These are phyloP conservation scores for Crocidura indochinensis DNA, from an alignment of 2,797 vertebrate species.

Conservation along the genomic window DNA sequence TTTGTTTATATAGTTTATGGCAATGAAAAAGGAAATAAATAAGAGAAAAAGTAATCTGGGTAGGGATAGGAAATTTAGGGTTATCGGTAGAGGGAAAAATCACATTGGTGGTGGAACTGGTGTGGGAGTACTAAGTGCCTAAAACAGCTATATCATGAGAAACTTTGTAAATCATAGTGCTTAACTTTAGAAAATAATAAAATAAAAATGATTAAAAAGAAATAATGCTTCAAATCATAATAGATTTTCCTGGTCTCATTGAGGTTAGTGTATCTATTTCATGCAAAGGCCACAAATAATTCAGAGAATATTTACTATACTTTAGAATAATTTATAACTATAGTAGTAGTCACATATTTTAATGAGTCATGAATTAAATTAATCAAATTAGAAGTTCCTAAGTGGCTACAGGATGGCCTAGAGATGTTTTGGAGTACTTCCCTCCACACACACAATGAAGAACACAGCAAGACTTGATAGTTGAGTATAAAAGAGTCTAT, in stretches of 20 bases:
- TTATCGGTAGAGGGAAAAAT: too few relatives aligned
- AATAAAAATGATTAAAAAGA: background rate
- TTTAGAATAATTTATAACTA: slow-evolving; percentile 33
- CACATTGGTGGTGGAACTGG: too few relatives aligned
- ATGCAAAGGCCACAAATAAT: background rate
- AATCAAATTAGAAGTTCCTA: background rate
- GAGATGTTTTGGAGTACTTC: background rate
- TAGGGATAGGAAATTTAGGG: too few relatives aligned
- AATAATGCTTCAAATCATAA: background rate
- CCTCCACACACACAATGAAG: background rate
- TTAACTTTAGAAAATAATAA: too few relatives aligned
- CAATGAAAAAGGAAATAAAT: slow-evolving; percentile 42
- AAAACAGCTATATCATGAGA: too few relatives aligned
- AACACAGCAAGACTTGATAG: background rate
- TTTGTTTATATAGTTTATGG: background rate
- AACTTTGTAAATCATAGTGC: too few relatives aligned
- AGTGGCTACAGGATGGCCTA: background rate
- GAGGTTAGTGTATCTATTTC: background rate
- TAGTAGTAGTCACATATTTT: background rate
- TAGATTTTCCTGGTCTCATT: background rate
- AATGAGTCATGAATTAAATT: background rate
- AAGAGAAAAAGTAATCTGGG: too few relatives aligned
- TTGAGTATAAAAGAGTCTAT: accelerated
- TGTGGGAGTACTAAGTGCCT: too few relatives aligned
- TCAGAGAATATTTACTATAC: slow-evolving; percentile 12